A percentile compares a stretch with the other conserved stretches of the same genome.
These are phyloP conservation scores for Pterostichus niger DNA, from an alignment of 2,888 invertebrate genomes.

Conservation along the genomic window DNA sequence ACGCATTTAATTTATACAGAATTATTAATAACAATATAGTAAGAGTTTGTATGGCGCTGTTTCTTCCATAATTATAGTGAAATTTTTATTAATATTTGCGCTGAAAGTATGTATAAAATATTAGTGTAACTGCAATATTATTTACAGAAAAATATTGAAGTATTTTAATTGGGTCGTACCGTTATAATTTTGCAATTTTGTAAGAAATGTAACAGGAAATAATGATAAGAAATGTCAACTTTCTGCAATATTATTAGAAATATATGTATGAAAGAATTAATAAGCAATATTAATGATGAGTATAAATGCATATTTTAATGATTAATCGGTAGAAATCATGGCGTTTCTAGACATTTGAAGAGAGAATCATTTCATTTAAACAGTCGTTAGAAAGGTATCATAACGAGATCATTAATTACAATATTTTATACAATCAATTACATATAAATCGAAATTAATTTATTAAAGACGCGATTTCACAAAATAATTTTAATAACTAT, in stretches of 20 bases:
- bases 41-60: constrained; percentile 7
- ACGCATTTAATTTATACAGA: constrained; percentile 30
- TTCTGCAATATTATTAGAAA: constrained; percentile 33
- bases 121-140: not conserved
- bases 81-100: not conserved
- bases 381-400: constrained; percentile 56
- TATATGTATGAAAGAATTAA: constrained; percentile 13
- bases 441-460: constrained; percentile 6
- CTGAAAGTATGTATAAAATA: not conserved
- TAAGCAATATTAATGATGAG: not conserved
- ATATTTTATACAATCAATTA: constrained; percentile 29
- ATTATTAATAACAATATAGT: constrained; percentile 35
- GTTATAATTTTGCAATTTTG: constrained; percentile 36
- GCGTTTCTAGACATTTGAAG: constrained; percentile 26
- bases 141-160: not conserved
- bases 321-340: constrained; percentile 59
- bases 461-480: constrained; percentile 49
- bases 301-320: constrained; percentile 15
- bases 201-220: not conserved
- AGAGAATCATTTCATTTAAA: constrained; percentile 48
- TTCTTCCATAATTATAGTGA: constrained; percentile 2
- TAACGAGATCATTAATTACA: constrained; percentile 51
- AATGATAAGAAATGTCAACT: constrained; percentile 25
- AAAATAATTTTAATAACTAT: constrained; percentile 47
- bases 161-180: constrained; percentile 3